Base-by-base conservation (phyloP, 1,140 invertebrate species). In the Nebria ingens region DNA sequence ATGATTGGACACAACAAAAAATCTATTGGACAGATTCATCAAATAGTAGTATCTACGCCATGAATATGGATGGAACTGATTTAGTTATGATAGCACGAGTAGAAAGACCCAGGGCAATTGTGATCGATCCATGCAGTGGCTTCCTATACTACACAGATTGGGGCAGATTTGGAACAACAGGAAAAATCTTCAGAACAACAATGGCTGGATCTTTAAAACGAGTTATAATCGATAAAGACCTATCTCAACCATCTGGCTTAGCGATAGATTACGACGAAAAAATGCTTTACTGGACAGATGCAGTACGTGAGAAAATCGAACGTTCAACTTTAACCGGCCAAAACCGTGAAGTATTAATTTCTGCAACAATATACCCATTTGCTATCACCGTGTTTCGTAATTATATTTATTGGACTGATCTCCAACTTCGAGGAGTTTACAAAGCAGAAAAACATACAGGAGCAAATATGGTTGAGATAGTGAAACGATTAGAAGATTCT, bases 211-310 rank as follows among this genome's bases (percentile, higher is more conserved):
- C 93, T 0, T 71, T 93, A 42, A 93, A 94, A 64, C 83, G 82
- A 55, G 86, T 90, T 0, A 90, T 99, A 15, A 85, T 98, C 0
- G 86, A 91, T 22, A 87, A 85, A 63, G 90, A 97, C 59, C 72
- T 99, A 0, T 92, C 93, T 0, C 93, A 97, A 70, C 95, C 96
- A 0, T 96, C 93, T 65, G 96, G 96, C 19, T 73, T 99, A 19
- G 90, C 94, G 0, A 91, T 98, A 23, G 97, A 99, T 74, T 98
- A 93, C 65, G 92, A 97, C 20, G 93, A 97, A 19, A 79, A 85
- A 17, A 93, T 91, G 78, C 71, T 99, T 0, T 99, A 98, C 66
- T 99, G 96, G 95, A 97, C 95, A 0, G 97, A 99, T 72, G 94
- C 95, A 0, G 89, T 96, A 0, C 75, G 91, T 23, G 94, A 99